Base-by-base conservation (phyloP, 2,797 vertebrate species). In the Crenuchus spilurus region DNA sequence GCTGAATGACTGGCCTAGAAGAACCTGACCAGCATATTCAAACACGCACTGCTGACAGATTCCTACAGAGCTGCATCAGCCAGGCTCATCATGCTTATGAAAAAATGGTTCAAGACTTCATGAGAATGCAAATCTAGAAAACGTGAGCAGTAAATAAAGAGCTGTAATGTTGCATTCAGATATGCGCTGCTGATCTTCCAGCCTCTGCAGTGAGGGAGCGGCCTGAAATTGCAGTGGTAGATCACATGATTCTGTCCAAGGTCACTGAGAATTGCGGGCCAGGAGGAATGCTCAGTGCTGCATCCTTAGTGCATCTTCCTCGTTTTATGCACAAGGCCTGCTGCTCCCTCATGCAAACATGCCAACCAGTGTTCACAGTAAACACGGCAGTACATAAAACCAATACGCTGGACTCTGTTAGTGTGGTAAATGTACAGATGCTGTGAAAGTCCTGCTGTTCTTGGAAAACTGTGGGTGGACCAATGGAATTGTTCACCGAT, bases 161-260 rank as follows among this genome's bases (percentile, higher is more conserved):
- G 9, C 37, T 39, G 24, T 18, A 9, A 18, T 28, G 11, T 16
- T n/a, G 37, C 37, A 44, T 60, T 60, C 31, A 57, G 2, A 33
- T n/a, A 35, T 35, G 5, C 1, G 3, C 35, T 26, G 31, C 37
- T 57, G 18, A 33, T 18, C 20, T 7, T n/a, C 11, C 3, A 4
- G 67, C 22, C 51, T 20, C 49, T 30, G 33, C 52, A 66, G 8
- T 24, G 30, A 64, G 11, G 41, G 39, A 9, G 41, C 7, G 46
- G 4, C 24, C 57, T 72, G 42, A 44, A 76, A 57, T 20, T 37
- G 58, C 35, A 55, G 42, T 1, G 22, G 26, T 16, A 13, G n/a
- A 49, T 71, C 79, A 51, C 22, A 26, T 78, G 75, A 52, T 5
- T 28, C 9, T 70, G 16, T 16, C 5, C 61, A 70, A 71, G 75